Evolutionary conservation across 2,797 vertebrate species (phyloP).

Genomic region (Esox masquinongy): DNA sequence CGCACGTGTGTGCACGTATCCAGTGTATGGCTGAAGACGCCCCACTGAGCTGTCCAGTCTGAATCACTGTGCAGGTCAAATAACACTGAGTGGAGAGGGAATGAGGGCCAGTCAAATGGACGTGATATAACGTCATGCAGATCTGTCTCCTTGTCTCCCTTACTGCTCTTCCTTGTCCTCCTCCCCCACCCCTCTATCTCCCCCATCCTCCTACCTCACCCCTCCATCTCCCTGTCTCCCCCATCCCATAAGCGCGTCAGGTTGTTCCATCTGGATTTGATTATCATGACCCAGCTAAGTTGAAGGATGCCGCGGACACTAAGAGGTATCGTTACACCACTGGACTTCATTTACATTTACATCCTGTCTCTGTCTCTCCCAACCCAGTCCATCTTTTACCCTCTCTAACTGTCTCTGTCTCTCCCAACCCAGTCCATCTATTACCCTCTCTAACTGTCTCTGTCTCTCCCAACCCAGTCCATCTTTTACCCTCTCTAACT

Average conservation of each 20-base stretch:
- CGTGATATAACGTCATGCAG: not conserved
- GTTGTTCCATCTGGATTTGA: conserved; percentile 42
- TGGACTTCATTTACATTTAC: conserved; percentile 58
- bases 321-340: conserved; percentile 50
- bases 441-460: not conserved
- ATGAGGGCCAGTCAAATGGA: conserved; percentile 32
- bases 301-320: conserved; percentile 37
- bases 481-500: conserved; percentile 10
- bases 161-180: not conserved
- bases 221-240: conserved; percentile 24
- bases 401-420: conserved; percentile 10
- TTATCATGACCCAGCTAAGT: conserved; percentile 59
- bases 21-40: conserved; percentile 23
- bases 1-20: not conserved
- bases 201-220: conserved; percentile 17
- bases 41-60: conserved; percentile 79
- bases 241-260: conserved; percentile 20
- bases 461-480: not conserved
- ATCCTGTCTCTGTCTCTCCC: conserved; percentile 61
- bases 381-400: not conserved
- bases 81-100: conserved; percentile 28
- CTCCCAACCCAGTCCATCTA: not conserved
- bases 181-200: not conserved
- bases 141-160: not conserved
- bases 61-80: conserved; percentile 54